Evolutionary conservation across 2,797 vertebrate genomes (phyloP).

Genomic region (Notamacropus eugenii): DNA sequence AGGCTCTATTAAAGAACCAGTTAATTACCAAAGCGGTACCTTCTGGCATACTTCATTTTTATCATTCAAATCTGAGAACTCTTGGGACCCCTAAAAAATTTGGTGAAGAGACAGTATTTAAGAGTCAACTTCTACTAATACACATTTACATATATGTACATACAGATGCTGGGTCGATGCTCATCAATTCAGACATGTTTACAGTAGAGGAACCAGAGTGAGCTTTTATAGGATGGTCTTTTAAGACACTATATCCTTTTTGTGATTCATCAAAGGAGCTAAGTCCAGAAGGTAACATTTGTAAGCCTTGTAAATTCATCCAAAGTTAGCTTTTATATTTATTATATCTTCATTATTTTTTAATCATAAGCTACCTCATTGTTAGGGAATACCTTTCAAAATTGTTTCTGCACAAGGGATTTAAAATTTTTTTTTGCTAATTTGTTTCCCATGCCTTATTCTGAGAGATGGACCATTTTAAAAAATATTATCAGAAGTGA

Average conservation of each 20-base stretch:
- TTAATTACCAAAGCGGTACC: slow-evolving; percentile 87
- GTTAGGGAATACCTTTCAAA: slow-evolving; percentile 38
- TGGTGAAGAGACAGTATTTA: slow-evolving; percentile 73
- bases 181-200: not conserved
- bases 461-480: slow-evolving; percentile 8
- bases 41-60: slow-evolving; percentile 82
- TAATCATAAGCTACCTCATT: not conserved
- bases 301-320: slow-evolving; percentile 38
- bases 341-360: slow-evolving; percentile 35
- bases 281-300: slow-evolving; percentile 35
- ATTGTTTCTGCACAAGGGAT: not conserved
- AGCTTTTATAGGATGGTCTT: not conserved
- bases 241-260: slow-evolving; percentile 43
- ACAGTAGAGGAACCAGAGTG: not conserved
- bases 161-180: not conserved
- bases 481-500: slow-evolving; percentile 25
- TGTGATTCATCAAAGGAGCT: slow-evolving; percentile 39
- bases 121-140: slow-evolving; percentile 43
- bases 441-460: slow-evolving; percentile 17
- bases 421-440: not conserved
- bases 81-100: slow-evolving; percentile 70
- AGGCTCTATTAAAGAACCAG: slow-evolving; percentile 87
- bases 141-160: not conserved
- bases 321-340: slow-evolving; percentile 42
- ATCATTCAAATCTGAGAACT: slow-evolving; percentile 74